Evolutionary conservation across 2,888 invertebrate genomes (phyloP), one percentile per base, ranked within the genome.

Genomic region (Megaustenia siamemsis): DNA sequence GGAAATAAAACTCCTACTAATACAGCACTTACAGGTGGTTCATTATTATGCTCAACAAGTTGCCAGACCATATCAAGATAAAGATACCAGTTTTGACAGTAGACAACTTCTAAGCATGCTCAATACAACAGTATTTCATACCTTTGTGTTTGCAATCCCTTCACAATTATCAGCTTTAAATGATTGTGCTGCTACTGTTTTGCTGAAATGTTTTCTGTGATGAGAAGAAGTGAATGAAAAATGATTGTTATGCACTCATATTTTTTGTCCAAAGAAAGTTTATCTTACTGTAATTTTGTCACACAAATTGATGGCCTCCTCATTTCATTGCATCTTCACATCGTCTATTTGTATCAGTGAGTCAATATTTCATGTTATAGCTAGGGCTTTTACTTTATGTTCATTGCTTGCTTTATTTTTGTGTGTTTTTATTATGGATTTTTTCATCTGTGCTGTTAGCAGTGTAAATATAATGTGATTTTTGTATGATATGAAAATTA

Each of bases 331-430:
- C 32, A 63, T 63, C 6, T 63, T 63, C 5, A 8, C 28, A n/a
- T 60, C 32, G 63, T 32, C 28, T 32, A 32, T 32, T 63, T 12
- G 10, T 32, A 32, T 63, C 28, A 28, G 32, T n/a, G 32, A 63
- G 32, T 63, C 32, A 63, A 8, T 32, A 32, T 63, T 63, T 15
- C 63, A 63, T 28, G 28, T 63, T 63, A 32, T 63, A 60, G 60
- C 60, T 32, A 63, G 63, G 63, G 32, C 32, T 63, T 63, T 32
- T 63, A 32, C n/a, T n/a, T n/a, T 10, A 45, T 63, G 63, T 63
- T 63, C 63, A 63, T 32, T 60, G 60, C 60, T 60, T n/a, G n/a
- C 60, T n/a, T 60, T 60, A n/a, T n/a, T 63, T 63, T 32, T 28
- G 15, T 32, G n/a, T 15, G 10, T 15, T 2, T 8, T 28, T 32